Evolutionary conservation across 1,140 invertebrate species (phyloP), one percentile per base, ranked within the genome.

Genomic region (Drosophila bocqueti): DNA sequence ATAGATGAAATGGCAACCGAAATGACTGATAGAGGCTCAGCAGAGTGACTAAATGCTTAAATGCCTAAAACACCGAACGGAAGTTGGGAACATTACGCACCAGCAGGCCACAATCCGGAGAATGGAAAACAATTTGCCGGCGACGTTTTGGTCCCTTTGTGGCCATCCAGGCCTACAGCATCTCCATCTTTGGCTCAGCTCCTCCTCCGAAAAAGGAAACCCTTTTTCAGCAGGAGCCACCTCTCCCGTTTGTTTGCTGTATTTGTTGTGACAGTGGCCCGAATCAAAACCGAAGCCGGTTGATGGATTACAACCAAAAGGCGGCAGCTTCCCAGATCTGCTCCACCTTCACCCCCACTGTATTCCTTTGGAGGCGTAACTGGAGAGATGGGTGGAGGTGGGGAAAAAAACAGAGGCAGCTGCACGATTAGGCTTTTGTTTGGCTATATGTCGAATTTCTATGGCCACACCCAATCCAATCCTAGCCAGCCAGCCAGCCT

Each of bases 401-500:
- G 45, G 50, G 11, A 18, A 18, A 24, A 24, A 46, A 16, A 34
- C 40, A 36, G 59, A 46, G 67, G 60, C 84, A 81, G 75, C 81
- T 81, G 85, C 79, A 90, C 86, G 86, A 90, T 90, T 90, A 90
- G 86, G 86, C 82, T 85, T 90, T 90, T 90, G 85, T 90, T 90
- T 90, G 86, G 79, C 52, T 85, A 74, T 73, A 86, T 89, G 85
- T 90, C 85, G 87, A 90, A 85, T 82, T 90, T 89, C 86, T 82
- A 82, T 82, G 75, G 85, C 85, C 81, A 81, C 85, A 79, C 85
- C 81, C 67, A 74, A 74, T 83, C 72, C 43, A 64, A 45, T 63
- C 60, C 57, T 63, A 46, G 55, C 26, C 45, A 47, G 36, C 24
- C 52, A 18, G 24, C 24, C 36, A n/a, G 29, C 79, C 62, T 84